A percentile compares a stretch with the other conserved stretches of the same genome.
Evolutionary conservation across 30 jellyfish, hydroid and myxozoan genomes (phyloP).

Genomic region (Euphysa ruthae): DNA sequence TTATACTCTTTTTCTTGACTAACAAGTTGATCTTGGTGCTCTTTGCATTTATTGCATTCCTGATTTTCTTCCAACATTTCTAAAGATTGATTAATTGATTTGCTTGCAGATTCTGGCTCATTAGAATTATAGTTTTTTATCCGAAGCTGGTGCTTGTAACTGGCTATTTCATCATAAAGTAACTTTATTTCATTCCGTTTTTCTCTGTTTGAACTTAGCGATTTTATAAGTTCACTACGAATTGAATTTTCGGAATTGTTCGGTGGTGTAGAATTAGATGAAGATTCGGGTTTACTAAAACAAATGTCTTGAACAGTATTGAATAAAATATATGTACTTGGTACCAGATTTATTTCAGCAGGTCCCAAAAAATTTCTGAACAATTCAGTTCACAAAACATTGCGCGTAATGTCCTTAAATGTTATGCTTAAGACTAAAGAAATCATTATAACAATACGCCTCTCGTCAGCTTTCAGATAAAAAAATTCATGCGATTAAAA

Average conservation of each 20-base stretch:
- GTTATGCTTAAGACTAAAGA: no score
- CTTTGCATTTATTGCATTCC: background rate
- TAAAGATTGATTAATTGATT: background rate
- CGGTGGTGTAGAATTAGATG: no score
- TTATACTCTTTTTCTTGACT: background rate
- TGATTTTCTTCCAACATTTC: background rate
- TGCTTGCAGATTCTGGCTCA: background rate
- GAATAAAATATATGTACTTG: no score
- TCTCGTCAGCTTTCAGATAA: no score
- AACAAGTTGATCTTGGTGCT: background rate
- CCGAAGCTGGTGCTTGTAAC: background rate
- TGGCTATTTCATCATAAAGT: background rate
- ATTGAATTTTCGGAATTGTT: background rate
- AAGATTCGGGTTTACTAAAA: no score
- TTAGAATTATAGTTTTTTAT: background rate
- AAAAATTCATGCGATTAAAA: no score
- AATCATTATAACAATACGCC: no score
- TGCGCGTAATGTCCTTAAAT: no score
- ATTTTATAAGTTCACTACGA: constrained; percentile 60
- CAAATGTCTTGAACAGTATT: no score
- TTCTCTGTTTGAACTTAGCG: constrained; percentile 40
- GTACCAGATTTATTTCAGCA: no score
- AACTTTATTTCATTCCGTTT: constrained; percentile 26
- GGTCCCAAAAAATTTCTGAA: no score
- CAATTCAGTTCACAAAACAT: no score